Evolutionary conservation across 2,888 invertebrate species (phyloP).

Genomic region (Strigamia crassipes): DNA sequence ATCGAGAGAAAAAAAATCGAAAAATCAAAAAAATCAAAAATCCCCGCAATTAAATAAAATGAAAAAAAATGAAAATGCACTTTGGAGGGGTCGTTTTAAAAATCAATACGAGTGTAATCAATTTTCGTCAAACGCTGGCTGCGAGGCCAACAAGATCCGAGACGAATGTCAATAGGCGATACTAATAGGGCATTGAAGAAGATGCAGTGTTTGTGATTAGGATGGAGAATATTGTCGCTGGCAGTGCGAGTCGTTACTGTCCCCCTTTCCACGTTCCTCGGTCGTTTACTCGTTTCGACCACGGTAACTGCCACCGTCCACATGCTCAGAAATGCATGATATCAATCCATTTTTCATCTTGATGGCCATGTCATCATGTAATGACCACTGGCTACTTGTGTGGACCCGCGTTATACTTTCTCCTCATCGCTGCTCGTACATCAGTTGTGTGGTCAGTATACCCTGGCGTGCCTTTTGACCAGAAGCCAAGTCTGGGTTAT

Average conservation of each 20-base stretch:
- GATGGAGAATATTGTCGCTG: no score
- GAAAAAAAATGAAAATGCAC: no score
- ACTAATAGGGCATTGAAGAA: neutral
- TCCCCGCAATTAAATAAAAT: no score
- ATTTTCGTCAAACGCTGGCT: no score
- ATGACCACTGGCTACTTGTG: slow-evolving; percentile 1
- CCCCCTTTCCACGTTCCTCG: neutral
- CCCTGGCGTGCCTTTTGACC: slow-evolving; percentile 16
- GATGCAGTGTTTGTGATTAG: neutral
- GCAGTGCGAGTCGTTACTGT: neutral
- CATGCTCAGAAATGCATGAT: slow-evolving; percentile 21
- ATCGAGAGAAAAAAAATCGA: no score
- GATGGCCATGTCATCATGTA: slow-evolving; percentile 16
- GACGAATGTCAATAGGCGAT: neutral
- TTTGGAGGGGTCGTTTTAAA: no score
- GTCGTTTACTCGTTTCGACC: neutral
- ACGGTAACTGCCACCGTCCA: slow-evolving; percentile 1
- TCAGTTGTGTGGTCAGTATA: slow-evolving; percentile 11
- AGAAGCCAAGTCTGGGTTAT: slow-evolving; percentile 21
- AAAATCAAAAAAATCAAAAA: no score
- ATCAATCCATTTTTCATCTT: slow-evolving; percentile 16
- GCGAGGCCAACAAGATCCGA: neutral
- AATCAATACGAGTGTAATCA: no score
- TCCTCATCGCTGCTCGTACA: slow-evolving; percentile 6
- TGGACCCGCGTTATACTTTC: slow-evolving; percentile 7